Conservation (phyloP, 2,888 invertebrate species). For the Microctonus aethiopoides region DNA sequence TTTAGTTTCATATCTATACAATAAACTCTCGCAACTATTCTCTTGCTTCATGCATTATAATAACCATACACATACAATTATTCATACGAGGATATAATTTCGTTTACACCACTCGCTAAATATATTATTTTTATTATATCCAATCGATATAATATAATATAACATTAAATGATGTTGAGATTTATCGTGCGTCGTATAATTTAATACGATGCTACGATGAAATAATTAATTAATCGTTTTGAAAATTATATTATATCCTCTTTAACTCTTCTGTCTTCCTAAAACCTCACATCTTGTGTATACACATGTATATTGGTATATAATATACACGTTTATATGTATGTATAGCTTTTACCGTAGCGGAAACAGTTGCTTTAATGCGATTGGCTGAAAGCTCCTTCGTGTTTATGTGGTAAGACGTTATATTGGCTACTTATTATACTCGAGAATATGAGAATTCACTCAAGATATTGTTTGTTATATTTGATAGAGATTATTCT, state of each 20-base stretch:
- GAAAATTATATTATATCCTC: neutral
- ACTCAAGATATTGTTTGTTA: neutral
- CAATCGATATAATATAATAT: neutral
- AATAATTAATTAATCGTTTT: constrained; percentile 10
- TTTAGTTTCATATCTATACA: neutral
- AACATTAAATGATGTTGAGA: neutral
- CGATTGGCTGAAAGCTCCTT: constrained; percentile 11
- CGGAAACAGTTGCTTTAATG: neutral
- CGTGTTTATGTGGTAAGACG: neutral
- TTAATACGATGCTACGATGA: neutral
- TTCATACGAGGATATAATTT: too few species aligned
- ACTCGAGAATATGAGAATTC: too few species aligned
- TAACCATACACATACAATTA: neutral
- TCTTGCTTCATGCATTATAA: neutral
- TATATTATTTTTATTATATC: neutral
- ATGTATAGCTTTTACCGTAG: neutral
- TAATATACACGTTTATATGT: neutral
- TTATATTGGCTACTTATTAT: too few species aligned
- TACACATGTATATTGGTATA: neutral
- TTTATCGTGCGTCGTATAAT: neutral
- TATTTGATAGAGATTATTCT: neutral
- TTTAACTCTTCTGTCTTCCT: neutral
- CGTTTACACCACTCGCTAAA: neutral
- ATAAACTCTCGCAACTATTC: neutral
- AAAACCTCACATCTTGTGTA: neutral